phyloP scores from a whole-genome alignment of 2,113 vertebrate species.

The Phrynosoma blainvillii region DNA sequence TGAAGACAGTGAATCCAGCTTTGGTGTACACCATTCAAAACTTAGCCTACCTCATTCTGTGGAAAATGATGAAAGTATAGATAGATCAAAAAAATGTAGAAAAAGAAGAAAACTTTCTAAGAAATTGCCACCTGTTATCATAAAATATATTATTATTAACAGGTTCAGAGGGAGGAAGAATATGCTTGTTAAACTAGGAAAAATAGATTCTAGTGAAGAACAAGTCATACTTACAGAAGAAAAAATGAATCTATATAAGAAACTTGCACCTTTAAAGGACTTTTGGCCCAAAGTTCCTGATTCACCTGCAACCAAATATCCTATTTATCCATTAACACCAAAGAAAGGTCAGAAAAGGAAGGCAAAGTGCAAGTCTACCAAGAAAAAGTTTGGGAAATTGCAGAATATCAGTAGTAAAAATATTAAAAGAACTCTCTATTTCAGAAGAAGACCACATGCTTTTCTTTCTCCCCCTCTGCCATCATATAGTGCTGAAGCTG shows the following conservation, averaged over 20 bases:
- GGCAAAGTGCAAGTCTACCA: conserved; percentile 86
- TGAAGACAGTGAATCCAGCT: conserved; percentile 86
- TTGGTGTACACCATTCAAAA: conserved; percentile 80
- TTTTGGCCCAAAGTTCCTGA: conserved; percentile 97
- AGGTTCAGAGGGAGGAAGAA: conserved; percentile 98
- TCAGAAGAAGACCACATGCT: conserved; percentile 76
- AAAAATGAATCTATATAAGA: conserved; percentile 87
- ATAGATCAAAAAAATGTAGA: conserved; percentile 81
- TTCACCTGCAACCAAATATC: conserved; percentile 91
- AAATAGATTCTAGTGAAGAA: conserved; percentile 88
- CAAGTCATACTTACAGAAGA: conserved; percentile 89
- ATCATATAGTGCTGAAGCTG: conserved; percentile 87
- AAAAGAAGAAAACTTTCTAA: conserved; percentile 89
- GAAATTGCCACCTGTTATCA: conserved; percentile 95
- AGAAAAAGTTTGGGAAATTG: conserved; percentile 81
- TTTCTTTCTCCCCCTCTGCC: conserved; percentile 84
- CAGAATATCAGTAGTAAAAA: conserved; percentile 77
- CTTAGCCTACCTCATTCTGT: conserved; percentile 73
- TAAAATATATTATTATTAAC: conserved; percentile 99
- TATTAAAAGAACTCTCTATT: conserved; percentile 80
- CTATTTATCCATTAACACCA: conserved; percentile 85
- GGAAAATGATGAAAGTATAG: conserved; percentile 77
- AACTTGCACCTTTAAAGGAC: conserved; percentile 93
- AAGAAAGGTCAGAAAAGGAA: conserved; percentile 92
- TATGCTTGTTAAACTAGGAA: conserved; percentile 96